Evolutionary conservation across 2,113 vertebrate genomes (phyloP).

Genomic region (Eulemur macaco): DNA sequence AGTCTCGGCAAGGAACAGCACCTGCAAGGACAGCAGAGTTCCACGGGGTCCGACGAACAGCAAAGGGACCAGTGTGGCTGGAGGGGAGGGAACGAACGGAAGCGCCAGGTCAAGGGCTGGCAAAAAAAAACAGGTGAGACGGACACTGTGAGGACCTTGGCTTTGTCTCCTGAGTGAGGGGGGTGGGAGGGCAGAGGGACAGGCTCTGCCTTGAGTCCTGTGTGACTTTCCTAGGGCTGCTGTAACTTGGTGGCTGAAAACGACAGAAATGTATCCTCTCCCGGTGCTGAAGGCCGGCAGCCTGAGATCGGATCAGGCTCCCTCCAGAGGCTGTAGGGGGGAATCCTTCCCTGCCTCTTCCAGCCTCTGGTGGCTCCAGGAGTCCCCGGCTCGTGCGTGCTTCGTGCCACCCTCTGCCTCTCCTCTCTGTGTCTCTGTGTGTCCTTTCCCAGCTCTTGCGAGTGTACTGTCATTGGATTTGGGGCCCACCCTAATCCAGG

Average conservation of each 20-base stretch:
- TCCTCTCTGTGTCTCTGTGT: background rate
- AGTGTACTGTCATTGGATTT: background rate
- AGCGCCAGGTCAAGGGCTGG: background rate
- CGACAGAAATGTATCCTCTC: background rate
- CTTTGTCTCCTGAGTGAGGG: background rate
- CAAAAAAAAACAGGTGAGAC: accelerated
- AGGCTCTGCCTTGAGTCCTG: background rate
- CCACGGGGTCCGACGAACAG: background rate
- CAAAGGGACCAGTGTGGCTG: accelerated
- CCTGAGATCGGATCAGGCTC: background rate
- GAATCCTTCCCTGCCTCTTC: background rate
- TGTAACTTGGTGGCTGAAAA: background rate
- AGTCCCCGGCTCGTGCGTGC: accelerated
- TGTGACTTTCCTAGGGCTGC: background rate
- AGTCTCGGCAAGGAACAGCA: background rate
- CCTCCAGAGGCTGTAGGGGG: too few relatives aligned
- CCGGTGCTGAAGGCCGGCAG: background rate
- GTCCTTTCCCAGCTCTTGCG: background rate
- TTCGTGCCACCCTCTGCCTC: background rate
- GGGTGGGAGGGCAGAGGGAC: background rate
- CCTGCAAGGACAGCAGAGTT: background rate
- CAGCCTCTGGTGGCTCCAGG: background rate
- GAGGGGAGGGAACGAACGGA: background rate
- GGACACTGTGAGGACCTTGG: background rate
- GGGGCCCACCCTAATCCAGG: background rate